Percentiles rank a stretch among this genome's conserved stretches.
Conservation (phyloP, 37 sponge, comb jelly and placozoan species). For the Aphrocallistes beatrix region DNA sequence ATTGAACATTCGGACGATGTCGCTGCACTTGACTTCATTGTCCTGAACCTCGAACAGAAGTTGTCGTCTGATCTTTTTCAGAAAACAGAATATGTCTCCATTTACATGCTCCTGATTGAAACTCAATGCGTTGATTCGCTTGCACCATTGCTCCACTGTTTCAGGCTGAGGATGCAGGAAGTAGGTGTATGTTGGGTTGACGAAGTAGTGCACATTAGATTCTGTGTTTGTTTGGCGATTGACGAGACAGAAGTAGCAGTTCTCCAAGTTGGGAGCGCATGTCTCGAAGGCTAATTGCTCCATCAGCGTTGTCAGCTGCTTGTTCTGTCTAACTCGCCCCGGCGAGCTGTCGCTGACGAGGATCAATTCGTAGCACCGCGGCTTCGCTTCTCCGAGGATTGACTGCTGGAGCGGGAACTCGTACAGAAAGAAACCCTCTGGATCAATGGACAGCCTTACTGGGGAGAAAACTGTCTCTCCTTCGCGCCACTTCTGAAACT, state of each 20-base stretch:
- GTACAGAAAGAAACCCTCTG: neutral
- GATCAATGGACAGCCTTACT: neutral
- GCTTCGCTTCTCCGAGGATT: neutral
- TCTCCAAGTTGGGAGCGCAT: neutral
- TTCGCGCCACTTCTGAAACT: neutral
- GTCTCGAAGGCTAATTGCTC: neutral
- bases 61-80: neutral
- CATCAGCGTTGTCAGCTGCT: neutral
- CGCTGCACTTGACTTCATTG: neutral
- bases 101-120: neutral
- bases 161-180: neutral
- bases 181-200: neutral
- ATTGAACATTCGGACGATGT: neutral
- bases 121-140: neutral
- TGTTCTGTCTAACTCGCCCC: neutral
- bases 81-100: neutral
- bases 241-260: conserved; percentile 1
- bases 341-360: neutral
- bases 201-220: neutral
- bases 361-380: neutral
- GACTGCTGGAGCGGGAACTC: neutral
- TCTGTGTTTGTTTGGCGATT: neutral
- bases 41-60: neutral
- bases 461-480: neutral
- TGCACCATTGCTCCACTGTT: neutral